Percentiles rank a stretch among this genome's conserved stretches.
phyloP scores from a whole-genome alignment of 1,140 invertebrate genomes.

The Centruroides vittatus region DNA sequence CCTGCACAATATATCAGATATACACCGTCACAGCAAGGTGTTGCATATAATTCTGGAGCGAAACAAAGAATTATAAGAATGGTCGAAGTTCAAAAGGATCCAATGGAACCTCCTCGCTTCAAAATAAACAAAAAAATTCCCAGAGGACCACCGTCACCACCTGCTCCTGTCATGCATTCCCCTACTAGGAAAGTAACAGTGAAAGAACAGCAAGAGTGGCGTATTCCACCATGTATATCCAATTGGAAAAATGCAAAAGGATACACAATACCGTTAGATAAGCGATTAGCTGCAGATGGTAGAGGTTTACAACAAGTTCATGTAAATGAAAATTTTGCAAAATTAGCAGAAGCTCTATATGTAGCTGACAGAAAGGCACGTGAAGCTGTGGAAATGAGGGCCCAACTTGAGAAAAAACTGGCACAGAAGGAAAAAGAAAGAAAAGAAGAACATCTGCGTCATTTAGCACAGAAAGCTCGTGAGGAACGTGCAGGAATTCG shows the following conservation, averaged over 20 bases:
- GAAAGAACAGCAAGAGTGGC: constrained; percentile 99
- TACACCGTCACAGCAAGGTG: constrained; percentile 92
- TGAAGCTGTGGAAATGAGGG: constrained; percentile 90
- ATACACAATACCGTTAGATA: constrained; percentile 97
- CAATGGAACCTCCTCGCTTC: constrained; percentile 96
- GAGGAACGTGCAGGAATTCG: constrained; percentile 84
- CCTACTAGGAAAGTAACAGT: constrained; percentile 94
- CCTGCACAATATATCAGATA: constrained; percentile 95
- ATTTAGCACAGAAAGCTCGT: constrained; percentile 86
- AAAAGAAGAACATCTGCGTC: constrained; percentile 87
- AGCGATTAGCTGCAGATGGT: constrained; percentile 94
- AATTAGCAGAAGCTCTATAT: constrained; percentile 90
- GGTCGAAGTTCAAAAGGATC: constrained; percentile 91
- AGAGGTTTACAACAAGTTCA: constrained; percentile 91
- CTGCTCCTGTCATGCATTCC: constrained; percentile 92
- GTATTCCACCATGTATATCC: constrained; percentile 97
- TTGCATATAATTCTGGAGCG: constrained; percentile 88
- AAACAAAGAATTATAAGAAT: constrained; percentile 95
- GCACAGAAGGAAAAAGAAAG: constrained; percentile 97
- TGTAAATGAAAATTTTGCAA: constrained; percentile 99
- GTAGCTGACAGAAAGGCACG: constrained; percentile 90
- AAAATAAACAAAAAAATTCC: constrained; percentile 62
- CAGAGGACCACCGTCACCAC: constrained; percentile 91
- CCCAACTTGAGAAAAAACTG: constrained; percentile 88
- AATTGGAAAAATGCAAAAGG: constrained; percentile 99